Evolutionary conservation across 2,797 vertebrate genomes (phyloP), one percentile per base, ranked within the genome.

Genomic region (Jordanella pulchra): DNA sequence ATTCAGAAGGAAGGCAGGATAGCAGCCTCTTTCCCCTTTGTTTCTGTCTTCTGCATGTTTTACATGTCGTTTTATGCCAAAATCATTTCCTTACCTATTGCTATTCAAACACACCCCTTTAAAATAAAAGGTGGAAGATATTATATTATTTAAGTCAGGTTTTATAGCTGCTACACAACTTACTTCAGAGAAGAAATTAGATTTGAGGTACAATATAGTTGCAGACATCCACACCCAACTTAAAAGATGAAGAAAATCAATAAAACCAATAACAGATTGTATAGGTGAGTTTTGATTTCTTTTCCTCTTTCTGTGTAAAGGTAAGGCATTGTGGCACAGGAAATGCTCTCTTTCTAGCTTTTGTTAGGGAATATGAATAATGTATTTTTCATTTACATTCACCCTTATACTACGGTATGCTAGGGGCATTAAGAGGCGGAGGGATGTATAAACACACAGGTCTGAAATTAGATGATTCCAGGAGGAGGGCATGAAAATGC

Each of bases 321-420:
- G 48, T 72, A 67, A 86, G 73, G 73, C 74, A 76, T 81, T 64
- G 75, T 80, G 69, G 81, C 84, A 80, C 72, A 39, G 68, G 72
- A 69, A 25, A 67, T 72, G 50, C 81, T 81, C 77, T 84, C 79
- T 80, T 70, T 71, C 71, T 86, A 76, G 77, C 73, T 76, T 85
- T 81, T 84, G 83, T 85, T 25, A 15, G 81, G 55, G 86, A 70
- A 77, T 82, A 93, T 93, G 88, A 92, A 92, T 92, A 86, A 92
- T 91, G 88, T 65, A 93, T 92, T 88, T 91, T 91, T 89, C 86
- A 92, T 93, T 92, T 89, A 86, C 80, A 89, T 91, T 84, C 84
- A 71, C 77, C 77, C 74, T 91, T 84, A 75, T 87, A 81, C 79
- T 82, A 83, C 86, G 79, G 86, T 86, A 78, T 87, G 87, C 89